Conservation (phyloP, 1,140 invertebrate genomes). For the Drosophila cardini region DNA sequence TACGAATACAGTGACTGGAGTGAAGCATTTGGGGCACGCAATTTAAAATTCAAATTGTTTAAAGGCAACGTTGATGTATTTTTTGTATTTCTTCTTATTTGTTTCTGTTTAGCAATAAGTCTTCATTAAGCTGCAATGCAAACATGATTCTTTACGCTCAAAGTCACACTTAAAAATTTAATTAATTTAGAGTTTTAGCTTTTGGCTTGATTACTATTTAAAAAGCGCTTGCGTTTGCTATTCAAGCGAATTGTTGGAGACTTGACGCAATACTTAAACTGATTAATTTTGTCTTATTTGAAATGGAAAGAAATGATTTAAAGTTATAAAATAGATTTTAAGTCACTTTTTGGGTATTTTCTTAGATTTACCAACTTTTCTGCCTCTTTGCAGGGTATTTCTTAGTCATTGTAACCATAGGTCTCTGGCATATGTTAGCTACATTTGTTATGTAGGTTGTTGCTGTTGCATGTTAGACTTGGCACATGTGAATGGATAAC, state of each 20-base stretch:
- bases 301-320: too few species aligned
- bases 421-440: constrained; percentile 44
- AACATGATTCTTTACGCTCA: constrained; percentile 7
- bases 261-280: too few species aligned
- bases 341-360: not conserved
- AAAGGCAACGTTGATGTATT: constrained; percentile 4
- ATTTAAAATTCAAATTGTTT: constrained; percentile 45
- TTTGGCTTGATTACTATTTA: too few species aligned
- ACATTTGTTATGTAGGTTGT: constrained; percentile 45
- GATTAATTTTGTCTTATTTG: too few species aligned
- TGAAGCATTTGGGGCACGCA: not conserved
- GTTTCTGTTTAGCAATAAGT: constrained; percentile 20
- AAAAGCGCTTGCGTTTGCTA: too few species aligned
- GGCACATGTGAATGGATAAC: not conserved
- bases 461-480: constrained; percentile 40
- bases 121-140: constrained; percentile 29
- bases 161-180: constrained; percentile 11
- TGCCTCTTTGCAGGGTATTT: not conserved
- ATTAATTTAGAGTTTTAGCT: not conserved
- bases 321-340: not conserved
- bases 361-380: too few species aligned
- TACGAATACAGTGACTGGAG: not conserved
- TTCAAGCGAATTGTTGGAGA: too few species aligned
- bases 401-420: constrained; percentile 1
- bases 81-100: constrained; percentile 10